phyloP scores from a whole-genome alignment of 2,797 vertebrate species.

The Micrastur ruficollis region DNA sequence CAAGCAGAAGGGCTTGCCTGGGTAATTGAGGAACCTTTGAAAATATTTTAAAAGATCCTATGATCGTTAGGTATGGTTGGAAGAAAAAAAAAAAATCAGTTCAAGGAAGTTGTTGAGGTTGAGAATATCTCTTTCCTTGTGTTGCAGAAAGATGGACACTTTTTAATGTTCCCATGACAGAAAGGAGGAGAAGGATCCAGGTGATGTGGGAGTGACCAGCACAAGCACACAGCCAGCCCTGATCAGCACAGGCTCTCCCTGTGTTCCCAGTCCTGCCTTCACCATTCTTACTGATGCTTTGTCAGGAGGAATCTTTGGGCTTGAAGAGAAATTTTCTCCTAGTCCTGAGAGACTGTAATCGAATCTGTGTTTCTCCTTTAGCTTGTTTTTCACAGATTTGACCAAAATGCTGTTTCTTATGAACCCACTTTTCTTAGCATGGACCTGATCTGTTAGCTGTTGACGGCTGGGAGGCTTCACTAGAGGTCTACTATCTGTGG shows the following conservation, averaged over 20 bases:
- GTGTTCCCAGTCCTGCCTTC: neutral
- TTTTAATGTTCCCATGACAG: neutral
- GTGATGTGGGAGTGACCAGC: neutral
- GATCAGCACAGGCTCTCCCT: neutral
- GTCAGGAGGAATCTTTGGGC: neutral
- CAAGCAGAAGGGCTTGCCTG: neutral
- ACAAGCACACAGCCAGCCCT: neutral
- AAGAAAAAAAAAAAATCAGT: neutral
- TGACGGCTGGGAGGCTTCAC: neutral
- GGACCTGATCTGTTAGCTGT: neutral
- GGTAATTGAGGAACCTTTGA: neutral
- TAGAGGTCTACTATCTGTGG: neutral
- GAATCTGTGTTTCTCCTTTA: neutral
- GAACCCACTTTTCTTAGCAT: neutral
- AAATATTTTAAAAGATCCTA: neutral
- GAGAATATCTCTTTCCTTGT: neutral
- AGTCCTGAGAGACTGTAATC: neutral
- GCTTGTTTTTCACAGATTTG: neutral
- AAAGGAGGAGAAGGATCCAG: neutral
- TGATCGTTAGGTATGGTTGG: neutral
- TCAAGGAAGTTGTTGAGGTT: neutral
- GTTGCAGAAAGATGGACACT: neutral
- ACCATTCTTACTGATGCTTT: neutral
- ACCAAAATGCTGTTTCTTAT: neutral
- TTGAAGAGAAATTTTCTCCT: neutral